A percentile compares a stretch with the other conserved stretches of the same genome.
phyloP scores from a whole-genome alignment of 92 coral and sea anemone species.

The Pocillopora grandis region DNA sequence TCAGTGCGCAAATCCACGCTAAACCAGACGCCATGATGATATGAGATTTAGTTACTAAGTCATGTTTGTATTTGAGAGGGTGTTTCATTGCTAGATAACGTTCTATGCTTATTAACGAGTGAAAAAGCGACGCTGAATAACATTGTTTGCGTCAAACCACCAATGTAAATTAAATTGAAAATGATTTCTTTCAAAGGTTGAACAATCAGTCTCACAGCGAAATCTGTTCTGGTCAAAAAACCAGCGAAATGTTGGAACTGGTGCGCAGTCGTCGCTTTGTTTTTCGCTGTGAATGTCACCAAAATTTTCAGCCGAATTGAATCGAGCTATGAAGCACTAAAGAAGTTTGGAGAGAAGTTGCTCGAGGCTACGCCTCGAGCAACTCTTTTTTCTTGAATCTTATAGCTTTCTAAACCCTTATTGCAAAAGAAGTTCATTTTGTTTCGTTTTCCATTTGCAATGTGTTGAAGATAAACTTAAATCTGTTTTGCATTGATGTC shows the following conservation, averaged over 20 bases:
- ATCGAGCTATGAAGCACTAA: background rate
- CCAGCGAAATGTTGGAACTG: slow-evolving; percentile 6
- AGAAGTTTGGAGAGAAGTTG: too few relatives aligned
- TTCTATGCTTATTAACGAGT: slow-evolving; percentile 2
- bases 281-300: background rate
- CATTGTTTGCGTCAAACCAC: background rate
- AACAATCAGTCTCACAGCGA: background rate
- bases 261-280: slow-evolving; percentile 6
- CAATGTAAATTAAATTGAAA: background rate
- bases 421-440: too few relatives aligned
- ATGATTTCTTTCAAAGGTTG: background rate
- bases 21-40: background rate
- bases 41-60: background rate
- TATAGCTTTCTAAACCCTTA: too few relatives aligned
- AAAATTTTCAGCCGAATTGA: too few relatives aligned
- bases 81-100: slow-evolving; percentile 15
- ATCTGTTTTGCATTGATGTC: too few relatives aligned
- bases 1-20: background rate
- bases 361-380: too few relatives aligned
- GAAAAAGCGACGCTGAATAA: background rate
- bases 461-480: too few relatives aligned
- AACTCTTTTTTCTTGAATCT: too few relatives aligned
- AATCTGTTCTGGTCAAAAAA: background rate
- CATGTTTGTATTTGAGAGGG: background rate
- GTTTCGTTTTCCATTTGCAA: too few relatives aligned